These are phyloP conservation scores for Gymnosoma rotundatum DNA, from an alignment of 2,888 invertebrate genomes.

Conservation along the genomic window DNA sequence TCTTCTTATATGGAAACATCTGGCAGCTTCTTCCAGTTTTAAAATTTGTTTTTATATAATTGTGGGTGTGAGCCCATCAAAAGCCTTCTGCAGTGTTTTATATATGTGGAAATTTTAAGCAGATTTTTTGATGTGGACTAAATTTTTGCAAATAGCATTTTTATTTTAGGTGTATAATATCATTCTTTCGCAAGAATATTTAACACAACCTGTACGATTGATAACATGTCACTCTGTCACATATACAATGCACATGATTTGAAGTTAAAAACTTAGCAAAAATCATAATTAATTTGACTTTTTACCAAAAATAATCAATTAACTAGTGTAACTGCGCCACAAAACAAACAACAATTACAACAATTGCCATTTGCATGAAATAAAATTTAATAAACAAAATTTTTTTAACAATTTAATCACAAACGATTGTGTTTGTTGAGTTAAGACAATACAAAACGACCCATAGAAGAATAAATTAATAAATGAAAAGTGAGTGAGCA, in stretches of 20 bases:
- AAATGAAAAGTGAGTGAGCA: conserved; percentile 17
- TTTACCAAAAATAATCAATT: conserved; percentile 47
- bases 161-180: too few relatives aligned
- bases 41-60: too few relatives aligned
- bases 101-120: too few relatives aligned
- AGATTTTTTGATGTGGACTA: too few relatives aligned
- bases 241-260: not conserved
- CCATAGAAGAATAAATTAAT: not conserved
- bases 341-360: conserved; percentile 1
- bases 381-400: conserved; percentile 14
- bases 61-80: too few relatives aligned
- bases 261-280: not conserved
- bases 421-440: too few relatives aligned
- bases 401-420: too few relatives aligned
- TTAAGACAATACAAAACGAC: not conserved
- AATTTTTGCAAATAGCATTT: too few relatives aligned
- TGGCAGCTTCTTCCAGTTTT: too few relatives aligned
- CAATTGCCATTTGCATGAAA: conserved; percentile 28
- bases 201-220: not conserved
- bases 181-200: not conserved
- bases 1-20: too few relatives aligned
- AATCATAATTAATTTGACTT: conserved; percentile 52
- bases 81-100: too few relatives aligned
- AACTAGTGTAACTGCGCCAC: conserved; percentile 38
- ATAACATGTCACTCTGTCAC: conserved; percentile 13